Base-by-base conservation (phyloP, 2,888 invertebrate species). In the Lasioglossum villosulum region DNA sequence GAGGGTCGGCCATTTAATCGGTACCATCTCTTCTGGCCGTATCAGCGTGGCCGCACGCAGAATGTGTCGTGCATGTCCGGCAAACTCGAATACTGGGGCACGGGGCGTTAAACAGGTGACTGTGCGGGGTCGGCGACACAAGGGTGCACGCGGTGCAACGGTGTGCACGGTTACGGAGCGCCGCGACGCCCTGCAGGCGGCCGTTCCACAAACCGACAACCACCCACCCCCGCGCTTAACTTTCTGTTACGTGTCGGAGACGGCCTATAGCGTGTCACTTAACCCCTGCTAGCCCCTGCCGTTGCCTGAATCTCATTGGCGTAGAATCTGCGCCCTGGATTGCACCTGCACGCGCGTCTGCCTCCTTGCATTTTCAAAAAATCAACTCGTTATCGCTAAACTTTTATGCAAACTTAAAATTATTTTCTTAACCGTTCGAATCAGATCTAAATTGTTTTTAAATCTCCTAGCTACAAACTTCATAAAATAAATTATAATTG, bases 21-120 rank as follows among this genome's bases (percentile, higher is more conserved):
- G 76, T 70, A 71, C 66, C 37, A 77, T 76, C 78, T 75, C 14
- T 42, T 12, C 10, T 34, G 30, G 34, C 34, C 34, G 71, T 75
- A 78, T 87, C 87, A 74, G 70, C 82, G 72, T 86, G 75, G 87
- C 82, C 76, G 84, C 83, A 77, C 63, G 42, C 63, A 48, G 70
- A 72, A 63, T 66, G 56, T 81, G 75, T 78, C 83, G 78, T 86
- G 89, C 84, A 76, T 78, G 83, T 79, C 70, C 82, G 74, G 77
- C 59, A 70, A 85, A 87, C 80, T 89, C 88, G 88, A 88, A 83
- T 86, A 89, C 81, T 89, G 82, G 88, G 87, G 48, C 85, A 90
- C 81, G 45, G 81, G 77, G 76, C 66, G 48, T 82, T 83, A 87
- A 86, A 80, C 84, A 77, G 74, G 81, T 72, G 82, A 78, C 23